phyloP scores from a whole-genome alignment of 2,113 vertebrate species.

The Laticauda laticaudata region DNA sequence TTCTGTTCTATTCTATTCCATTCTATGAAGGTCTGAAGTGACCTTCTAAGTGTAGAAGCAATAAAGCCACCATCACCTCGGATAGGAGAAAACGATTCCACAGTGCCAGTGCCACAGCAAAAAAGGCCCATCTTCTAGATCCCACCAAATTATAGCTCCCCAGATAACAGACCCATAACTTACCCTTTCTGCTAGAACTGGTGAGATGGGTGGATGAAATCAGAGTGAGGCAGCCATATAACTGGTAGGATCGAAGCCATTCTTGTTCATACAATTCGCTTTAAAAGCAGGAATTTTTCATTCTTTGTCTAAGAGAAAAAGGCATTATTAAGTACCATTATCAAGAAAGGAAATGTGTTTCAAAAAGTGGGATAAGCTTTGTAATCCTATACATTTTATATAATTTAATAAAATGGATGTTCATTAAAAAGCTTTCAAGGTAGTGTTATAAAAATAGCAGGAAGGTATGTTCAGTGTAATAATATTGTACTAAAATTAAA shows the following conservation, averaged over 20 bases:
- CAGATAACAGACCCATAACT: neutral
- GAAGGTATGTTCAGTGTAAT: neutral
- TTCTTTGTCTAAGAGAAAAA: neutral
- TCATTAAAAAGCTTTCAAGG: neutral
- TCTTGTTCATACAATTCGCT: neutral
- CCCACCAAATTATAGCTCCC: neutral
- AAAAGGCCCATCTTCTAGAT: neutral
- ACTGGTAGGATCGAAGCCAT: slow-evolving; percentile 4
- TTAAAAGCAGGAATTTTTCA: neutral
- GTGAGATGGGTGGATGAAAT: neutral
- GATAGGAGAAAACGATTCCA: neutral
- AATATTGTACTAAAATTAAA: slow-evolving; percentile 1
- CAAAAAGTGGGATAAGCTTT: neutral
- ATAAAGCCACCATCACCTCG: neutral
- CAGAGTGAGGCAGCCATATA: neutral
- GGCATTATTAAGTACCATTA: neutral
- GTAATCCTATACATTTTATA: neutral
- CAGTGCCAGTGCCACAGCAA: neutral
- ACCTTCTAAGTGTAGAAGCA: neutral
- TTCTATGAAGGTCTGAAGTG: neutral
- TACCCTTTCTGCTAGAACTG: neutral
- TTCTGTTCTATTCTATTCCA: too few species aligned
- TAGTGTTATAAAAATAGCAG: neutral
- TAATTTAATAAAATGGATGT: neutral
- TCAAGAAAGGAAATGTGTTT: neutral